Percentiles rank a stretch among this genome's conserved stretches.
phyloP scores from a whole-genome alignment of 2,888 invertebrate species.

The Dicranocentrus wangi region DNA sequence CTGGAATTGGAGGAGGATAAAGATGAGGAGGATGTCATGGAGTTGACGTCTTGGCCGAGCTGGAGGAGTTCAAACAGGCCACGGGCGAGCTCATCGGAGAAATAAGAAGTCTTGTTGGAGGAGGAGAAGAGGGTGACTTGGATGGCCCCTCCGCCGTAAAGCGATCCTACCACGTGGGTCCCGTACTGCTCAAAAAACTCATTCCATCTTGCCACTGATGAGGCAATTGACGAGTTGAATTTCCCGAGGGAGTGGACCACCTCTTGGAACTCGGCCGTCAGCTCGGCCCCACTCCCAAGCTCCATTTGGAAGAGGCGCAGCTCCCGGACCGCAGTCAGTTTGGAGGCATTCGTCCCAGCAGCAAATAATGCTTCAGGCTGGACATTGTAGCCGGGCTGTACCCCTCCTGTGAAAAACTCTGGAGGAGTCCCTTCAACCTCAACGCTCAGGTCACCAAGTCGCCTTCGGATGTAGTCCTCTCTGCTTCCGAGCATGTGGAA shows the following conservation, averaged over 20 bases:
- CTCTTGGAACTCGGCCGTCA: background rate
- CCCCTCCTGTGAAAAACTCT: background rate
- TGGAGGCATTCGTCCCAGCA: background rate
- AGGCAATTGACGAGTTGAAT: conserved; percentile 31
- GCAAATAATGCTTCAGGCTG: background rate
- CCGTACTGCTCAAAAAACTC: conserved; percentile 50
- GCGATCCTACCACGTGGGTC: conserved; percentile 39
- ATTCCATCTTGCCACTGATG: conserved; percentile 32
- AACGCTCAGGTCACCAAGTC: background rate
- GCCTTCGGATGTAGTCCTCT: background rate
- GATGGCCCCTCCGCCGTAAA: conserved; percentile 35
- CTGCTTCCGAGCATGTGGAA: background rate
- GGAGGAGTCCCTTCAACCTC: background rate
- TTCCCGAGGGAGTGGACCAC: background rate
- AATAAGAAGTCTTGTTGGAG: background rate
- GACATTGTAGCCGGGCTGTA: conserved; percentile 27
- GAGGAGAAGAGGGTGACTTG: background rate
- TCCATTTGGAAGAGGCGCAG: conserved; percentile 29
- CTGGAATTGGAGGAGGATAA: no score
- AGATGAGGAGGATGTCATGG: no score
- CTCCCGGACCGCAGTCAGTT: conserved; percentile 37
- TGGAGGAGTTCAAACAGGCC: no score
- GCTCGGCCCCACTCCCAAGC: background rate
- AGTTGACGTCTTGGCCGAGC: no score
- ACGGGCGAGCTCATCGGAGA: no score